phyloP scores from a whole-genome alignment of 2,888 invertebrate genomes.

The Lasioglossum villosulum region DNA sequence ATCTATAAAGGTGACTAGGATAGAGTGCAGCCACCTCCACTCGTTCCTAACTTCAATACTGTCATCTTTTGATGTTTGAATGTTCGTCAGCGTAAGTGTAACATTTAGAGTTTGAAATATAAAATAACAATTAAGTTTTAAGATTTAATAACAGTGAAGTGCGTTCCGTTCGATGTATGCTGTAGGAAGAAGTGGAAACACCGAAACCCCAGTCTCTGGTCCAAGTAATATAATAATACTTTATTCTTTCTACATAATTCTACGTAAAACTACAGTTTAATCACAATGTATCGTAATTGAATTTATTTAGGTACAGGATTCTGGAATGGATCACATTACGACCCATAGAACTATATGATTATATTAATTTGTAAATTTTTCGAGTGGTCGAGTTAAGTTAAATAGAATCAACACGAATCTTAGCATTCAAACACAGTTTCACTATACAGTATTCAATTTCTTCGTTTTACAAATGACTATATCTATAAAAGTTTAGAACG shows the following conservation, averaged over 20 bases:
- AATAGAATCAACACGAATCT: constrained; percentile 61
- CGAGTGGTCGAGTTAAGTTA: constrained; percentile 56
- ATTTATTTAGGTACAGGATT: constrained; percentile 77
- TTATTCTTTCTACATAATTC: constrained; percentile 77
- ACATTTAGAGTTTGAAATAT: background rate
- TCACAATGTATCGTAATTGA: constrained; percentile 76
- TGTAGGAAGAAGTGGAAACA: too few relatives aligned
- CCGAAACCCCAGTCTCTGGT: too few relatives aligned
- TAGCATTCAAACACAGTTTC: constrained; percentile 64
- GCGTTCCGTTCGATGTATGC: too few relatives aligned
- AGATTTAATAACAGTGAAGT: too few relatives aligned
- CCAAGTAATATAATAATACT: constrained; percentile 77
- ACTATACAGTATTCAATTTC: constrained; percentile 36
- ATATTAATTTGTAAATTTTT: constrained; percentile 56
- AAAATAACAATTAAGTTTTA: too few relatives aligned
- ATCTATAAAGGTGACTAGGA: too few relatives aligned
- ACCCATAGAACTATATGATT: constrained; percentile 61
- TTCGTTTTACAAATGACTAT: background rate
- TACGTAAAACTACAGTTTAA: constrained; percentile 74
- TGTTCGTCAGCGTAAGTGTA: constrained; percentile 3
- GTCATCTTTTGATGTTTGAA: background rate
- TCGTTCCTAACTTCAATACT: background rate
- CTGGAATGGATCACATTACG: constrained; percentile 60
- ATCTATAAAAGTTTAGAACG: background rate
- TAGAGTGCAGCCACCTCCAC: constrained; percentile 10